These are phyloP conservation scores for Cassiopea andromeda DNA, from an alignment of 30 jellyfish, hydroid and myxozoan species.

Conservation along the genomic window DNA sequence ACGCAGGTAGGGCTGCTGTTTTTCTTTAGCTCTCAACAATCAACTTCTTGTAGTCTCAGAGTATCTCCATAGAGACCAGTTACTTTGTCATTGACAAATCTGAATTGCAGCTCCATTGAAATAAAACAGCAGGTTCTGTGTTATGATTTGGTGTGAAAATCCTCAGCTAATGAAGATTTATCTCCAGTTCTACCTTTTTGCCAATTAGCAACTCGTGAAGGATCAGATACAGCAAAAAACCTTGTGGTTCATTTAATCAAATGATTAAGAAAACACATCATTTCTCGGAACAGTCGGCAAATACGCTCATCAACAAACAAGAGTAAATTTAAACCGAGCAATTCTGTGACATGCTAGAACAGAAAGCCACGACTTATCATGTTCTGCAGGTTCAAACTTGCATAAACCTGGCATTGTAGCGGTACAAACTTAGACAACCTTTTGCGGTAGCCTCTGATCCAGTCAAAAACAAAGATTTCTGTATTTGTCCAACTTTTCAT, in stretches of 20 bases:
- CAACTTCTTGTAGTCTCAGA: not conserved
- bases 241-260: no score
- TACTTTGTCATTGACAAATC: not conserved
- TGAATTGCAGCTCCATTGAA: not conserved
- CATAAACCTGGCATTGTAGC: not conserved
- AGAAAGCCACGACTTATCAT: no score
- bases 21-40: not conserved
- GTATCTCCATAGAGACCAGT: not conserved
- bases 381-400: not conserved
- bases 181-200: not conserved
- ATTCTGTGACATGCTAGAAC: no score
- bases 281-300: no score
- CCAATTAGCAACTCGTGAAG: no score
- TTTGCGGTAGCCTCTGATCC: conserved; percentile 1
- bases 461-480: not conserved
- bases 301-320: no score
- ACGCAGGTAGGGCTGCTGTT: not conserved
- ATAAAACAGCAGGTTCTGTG: not conserved
- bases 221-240: no score
- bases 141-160: not conserved
- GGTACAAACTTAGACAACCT: not conserved
- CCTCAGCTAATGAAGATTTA: not conserved
- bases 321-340: no score
- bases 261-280: no score
- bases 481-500: not conserved